Base-by-base conservation (phyloP, 2,888 invertebrate genomes). In the Drepanosiphum platanoidis region DNA sequence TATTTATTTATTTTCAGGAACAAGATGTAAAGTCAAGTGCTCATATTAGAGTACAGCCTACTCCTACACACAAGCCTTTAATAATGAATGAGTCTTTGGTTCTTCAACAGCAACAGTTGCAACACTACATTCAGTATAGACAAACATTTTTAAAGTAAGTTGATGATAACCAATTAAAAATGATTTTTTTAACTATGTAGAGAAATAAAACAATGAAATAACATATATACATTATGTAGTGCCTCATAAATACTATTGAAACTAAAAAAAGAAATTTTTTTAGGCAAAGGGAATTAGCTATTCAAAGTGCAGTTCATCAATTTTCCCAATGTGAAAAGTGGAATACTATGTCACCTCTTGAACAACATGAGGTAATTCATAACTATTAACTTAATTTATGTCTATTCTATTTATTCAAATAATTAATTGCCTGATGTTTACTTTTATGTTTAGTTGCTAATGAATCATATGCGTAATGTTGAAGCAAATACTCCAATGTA, bases 311-410 rank as follows among this genome's bases (percentile, higher is more conserved):
- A 27, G 81, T 88, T 8, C 87, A 87, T 42, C 88, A 88, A 86
- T 83, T 88, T 68, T 90, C 89, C 86, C 91, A 89, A 87, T 90
- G 89, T 84, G 92, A 90, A 87, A 91, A 89, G 86, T 92, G 92
- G 92, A 89, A 89, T 32, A 90, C 90, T 2, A 87, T 92, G 46
- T 90, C 90, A 74, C 89, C 91, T 1, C 87, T 90, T 8, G 92
- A 92, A 87, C 92, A 92, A 87, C 91, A 91, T 82, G 87, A 88
- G 86, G 87, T 88, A 77, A 79, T 86, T 79, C 34, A 30, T 27
- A 39, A 3, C n/a, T 22, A 46, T 64, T 30, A 34, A n/a, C 7
- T 8, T 66, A 30, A 22, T 13, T 5, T 68, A 32, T 68, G 4
- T 68, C 13, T 30, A 36, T 15, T 18, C n/a, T n/a, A n/a, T n/a